Conservation (phyloP, 2,113 vertebrate genomes). For the Lagopus muta region DNA sequence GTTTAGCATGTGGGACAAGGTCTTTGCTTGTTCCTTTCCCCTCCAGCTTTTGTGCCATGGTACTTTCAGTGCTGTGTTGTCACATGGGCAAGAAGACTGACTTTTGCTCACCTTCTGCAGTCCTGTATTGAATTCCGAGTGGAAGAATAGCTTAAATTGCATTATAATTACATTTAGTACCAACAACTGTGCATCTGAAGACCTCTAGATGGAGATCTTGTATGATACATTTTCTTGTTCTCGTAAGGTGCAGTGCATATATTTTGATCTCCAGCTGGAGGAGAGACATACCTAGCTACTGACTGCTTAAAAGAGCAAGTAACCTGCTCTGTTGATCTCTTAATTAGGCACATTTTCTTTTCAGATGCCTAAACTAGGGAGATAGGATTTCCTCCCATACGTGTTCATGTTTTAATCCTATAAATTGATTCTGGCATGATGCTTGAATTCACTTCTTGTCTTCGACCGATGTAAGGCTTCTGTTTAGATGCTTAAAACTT, state of each 20-base stretch:
- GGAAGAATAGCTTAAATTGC: not conserved
- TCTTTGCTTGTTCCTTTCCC: not conserved
- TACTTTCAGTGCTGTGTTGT: not conserved
- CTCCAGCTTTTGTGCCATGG: fast-evolving
- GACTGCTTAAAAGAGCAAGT: fast-evolving
- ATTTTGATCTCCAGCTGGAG: not conserved
- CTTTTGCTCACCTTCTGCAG: not conserved
- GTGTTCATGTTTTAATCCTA: not conserved
- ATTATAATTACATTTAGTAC: not conserved
- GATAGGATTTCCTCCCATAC: not conserved
- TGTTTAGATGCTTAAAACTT: not conserved
- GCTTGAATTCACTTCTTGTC: not conserved
- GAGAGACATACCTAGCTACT: not conserved
- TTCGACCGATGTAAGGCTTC: not conserved
- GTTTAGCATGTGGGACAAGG: not conserved
- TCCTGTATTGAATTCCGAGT: not conserved
- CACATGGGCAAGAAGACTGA: not conserved
- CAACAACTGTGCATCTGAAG: not conserved
- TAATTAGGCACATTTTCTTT: not conserved
- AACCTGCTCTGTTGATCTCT: not conserved
- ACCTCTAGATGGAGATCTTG: slow-evolving; percentile 27
- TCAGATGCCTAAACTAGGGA: not conserved
- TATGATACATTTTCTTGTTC: not conserved
- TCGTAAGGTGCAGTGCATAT: not conserved
- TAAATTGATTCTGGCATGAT: not conserved